phyloP scores from a whole-genome alignment of 2,113 vertebrate species.

The Oceanites oceanicus region DNA sequence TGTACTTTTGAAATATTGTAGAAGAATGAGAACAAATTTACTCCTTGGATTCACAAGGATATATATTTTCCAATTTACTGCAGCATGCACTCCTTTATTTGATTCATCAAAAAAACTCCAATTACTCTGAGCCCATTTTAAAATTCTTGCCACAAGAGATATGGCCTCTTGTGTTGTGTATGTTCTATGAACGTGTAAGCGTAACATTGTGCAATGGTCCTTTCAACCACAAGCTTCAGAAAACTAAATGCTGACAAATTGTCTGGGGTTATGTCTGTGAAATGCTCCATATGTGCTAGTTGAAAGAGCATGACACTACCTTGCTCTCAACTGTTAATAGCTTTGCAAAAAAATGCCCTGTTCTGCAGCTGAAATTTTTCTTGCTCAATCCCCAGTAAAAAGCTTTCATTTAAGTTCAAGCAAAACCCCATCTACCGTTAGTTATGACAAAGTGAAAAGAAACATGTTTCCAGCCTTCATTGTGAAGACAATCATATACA shows the following conservation, averaged over 20 bases:
- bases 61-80: background rate
- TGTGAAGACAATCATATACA: background rate
- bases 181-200: background rate
- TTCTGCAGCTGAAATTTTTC: background rate
- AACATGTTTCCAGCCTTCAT: background rate
- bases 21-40: background rate
- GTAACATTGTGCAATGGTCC: background rate
- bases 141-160: background rate
- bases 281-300: background rate
- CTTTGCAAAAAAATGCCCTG: background rate
- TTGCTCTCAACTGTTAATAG: background rate
- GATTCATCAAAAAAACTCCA: background rate
- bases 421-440: background rate
- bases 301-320: background rate
- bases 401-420: background rate
- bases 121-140: background rate
- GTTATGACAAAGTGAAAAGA: background rate
- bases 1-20: background rate
- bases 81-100: background rate
- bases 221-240: background rate
- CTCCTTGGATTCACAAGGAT: background rate
- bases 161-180: background rate
- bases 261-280: background rate
- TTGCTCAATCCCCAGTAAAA: background rate
- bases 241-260: slow-evolving; percentile 11